Conservation (phyloP, 2,888 invertebrate genomes). For the Callosobruchus maculatus region DNA sequence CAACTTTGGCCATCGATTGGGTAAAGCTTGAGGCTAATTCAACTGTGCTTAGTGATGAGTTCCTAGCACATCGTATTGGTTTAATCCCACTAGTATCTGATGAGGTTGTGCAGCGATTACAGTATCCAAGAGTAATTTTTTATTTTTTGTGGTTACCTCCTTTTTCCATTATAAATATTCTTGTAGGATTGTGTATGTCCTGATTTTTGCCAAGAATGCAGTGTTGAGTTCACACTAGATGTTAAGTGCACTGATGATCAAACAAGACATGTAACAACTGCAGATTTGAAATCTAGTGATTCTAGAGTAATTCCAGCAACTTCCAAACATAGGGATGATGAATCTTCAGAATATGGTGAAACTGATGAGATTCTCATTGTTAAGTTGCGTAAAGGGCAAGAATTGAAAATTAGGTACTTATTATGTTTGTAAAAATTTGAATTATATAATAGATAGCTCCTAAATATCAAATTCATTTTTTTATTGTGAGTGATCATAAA, state of each 20-base stretch:
- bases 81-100: constrained; percentile 95
- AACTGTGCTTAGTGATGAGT: constrained; percentile 97
- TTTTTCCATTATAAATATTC: too few relatives aligned
- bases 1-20: constrained; percentile 99
- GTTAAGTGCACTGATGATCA: constrained; percentile 93
- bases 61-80: constrained; percentile 95
- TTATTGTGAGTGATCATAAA: too few relatives aligned
- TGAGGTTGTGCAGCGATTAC: constrained; percentile 90
- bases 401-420: constrained; percentile 18
- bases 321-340: constrained; percentile 86
- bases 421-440: too few relatives aligned
- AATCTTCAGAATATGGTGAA: constrained; percentile 90
- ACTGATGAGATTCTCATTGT: constrained; percentile 81
- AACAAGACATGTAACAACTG: constrained; percentile 94
- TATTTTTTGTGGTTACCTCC: neutral
- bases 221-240: constrained; percentile 95
- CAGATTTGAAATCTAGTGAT: constrained; percentile 90
- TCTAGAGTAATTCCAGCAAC: constrained; percentile 90
- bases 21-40: constrained; percentile 98
- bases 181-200: constrained; percentile 96
- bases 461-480: neutral
- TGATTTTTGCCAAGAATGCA: constrained; percentile 96
- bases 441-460: too few relatives aligned
- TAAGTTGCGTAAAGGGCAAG: constrained; percentile 58
- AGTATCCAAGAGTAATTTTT: constrained; percentile 72